Conservation (phyloP, 2,888 invertebrate genomes). For the Ypsolopha sequella region DNA sequence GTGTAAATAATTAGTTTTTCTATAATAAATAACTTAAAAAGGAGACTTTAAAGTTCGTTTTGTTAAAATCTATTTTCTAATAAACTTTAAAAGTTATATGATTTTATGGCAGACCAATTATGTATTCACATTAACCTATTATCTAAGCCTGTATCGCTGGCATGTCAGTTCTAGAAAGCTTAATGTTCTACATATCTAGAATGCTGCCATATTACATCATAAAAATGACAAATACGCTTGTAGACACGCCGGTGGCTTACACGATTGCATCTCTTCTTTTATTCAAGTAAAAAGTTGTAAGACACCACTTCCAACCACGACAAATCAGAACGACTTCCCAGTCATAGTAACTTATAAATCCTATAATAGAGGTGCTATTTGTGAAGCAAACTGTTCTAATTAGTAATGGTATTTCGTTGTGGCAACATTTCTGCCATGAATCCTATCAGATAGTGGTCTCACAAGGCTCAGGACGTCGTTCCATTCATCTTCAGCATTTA, state of each 20-base stretch:
- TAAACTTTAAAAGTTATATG: too few species aligned
- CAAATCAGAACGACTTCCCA: too few species aligned
- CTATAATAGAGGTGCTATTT: too few species aligned
- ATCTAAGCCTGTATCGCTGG: too few species aligned
- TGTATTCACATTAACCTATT: too few species aligned
- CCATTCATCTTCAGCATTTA: conserved; percentile 52
- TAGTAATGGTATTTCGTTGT: conserved; percentile 7
- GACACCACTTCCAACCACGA: conserved; percentile 13
- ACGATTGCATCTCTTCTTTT: conserved; percentile 25
- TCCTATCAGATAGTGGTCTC: conserved; percentile 43
- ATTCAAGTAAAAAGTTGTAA: conserved; percentile 31
- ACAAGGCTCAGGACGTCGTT: conserved; percentile 26
- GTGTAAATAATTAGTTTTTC: too few species aligned
- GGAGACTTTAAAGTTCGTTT: too few species aligned
- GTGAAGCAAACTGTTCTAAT: too few species aligned
- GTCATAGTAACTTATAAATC: too few species aligned
- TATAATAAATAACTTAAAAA: too few species aligned
- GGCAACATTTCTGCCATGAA: conserved; percentile 8
- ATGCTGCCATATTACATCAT: conserved; percentile 56
- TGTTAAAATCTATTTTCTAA: too few species aligned
- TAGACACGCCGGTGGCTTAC: conserved; percentile 38
- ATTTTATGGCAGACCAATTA: too few species aligned
- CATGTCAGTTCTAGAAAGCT: conserved; percentile 18
- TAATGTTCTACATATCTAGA: not conserved
- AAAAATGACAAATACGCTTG: conserved; percentile 52